Conservation (phyloP, 2,113 vertebrate genomes). For the Pituophis catenifer region DNA sequence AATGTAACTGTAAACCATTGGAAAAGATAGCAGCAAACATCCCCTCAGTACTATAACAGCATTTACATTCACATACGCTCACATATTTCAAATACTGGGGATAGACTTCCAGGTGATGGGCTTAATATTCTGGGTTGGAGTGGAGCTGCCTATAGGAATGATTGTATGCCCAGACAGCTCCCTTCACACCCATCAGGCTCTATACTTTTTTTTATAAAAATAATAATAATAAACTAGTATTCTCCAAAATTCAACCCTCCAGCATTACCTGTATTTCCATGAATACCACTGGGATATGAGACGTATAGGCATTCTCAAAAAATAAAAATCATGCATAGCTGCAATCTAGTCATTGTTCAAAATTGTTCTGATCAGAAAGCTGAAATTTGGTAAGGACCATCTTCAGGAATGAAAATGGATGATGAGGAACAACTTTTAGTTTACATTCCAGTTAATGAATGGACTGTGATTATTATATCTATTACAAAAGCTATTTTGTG, state of each 20-base stretch:
- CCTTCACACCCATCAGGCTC: not conserved
- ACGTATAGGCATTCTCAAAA: not conserved
- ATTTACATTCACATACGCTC: not conserved
- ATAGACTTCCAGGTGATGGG: not conserved
- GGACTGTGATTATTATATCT: not conserved
- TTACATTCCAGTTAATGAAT: not conserved
- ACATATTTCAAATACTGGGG: not conserved
- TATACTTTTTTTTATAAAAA: not conserved
- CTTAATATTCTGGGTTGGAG: not conserved
- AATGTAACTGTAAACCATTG: not conserved
- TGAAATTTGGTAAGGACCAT: not conserved
- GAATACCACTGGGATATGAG: not conserved
- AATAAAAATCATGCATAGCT: not conserved
- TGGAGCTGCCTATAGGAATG: not conserved
- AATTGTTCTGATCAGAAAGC: not conserved
- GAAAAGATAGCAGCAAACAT: not conserved
- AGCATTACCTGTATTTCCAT: not conserved
- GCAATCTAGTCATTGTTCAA: not conserved
- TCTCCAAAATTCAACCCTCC: not conserved
- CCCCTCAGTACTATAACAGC: not conserved
- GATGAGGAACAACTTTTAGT: not conserved
- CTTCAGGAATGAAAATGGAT: not conserved
- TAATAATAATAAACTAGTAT: no score
- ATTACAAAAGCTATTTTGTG: not conserved
- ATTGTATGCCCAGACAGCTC: not conserved